Conservation (phyloP, 2,888 invertebrate genomes). For the Pollenia labialis region DNA sequence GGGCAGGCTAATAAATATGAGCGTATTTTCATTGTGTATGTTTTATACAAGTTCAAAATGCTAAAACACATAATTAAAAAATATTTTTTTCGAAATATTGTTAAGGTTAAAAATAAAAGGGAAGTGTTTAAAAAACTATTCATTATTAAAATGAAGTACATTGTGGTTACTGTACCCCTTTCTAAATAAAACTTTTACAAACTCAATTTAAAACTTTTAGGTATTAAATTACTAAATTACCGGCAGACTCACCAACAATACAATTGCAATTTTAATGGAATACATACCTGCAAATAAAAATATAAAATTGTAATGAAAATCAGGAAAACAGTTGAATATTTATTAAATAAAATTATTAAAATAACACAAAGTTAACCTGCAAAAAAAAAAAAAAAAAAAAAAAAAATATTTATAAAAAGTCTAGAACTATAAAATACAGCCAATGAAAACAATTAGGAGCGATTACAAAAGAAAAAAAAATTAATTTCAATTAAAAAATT, state of each 20-base stretch:
- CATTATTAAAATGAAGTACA: background rate
- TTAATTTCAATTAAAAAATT: too few relatives aligned
- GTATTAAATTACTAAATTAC: too few relatives aligned
- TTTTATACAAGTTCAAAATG: background rate
- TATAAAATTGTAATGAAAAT: background rate
- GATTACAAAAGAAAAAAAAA: too few relatives aligned
- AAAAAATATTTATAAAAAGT: too few relatives aligned
- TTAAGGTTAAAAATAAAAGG: constrained; percentile 31
- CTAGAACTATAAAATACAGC: too few relatives aligned
- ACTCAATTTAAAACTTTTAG: background rate
- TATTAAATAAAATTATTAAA: too few relatives aligned
- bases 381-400: too few relatives aligned
- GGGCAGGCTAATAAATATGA: constrained; percentile 32
- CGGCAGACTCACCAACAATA: background rate
- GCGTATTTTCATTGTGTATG: background rate
- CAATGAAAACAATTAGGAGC: too few relatives aligned
- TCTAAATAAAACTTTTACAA: background rate
- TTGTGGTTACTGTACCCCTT: background rate
- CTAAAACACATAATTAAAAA: constrained; percentile 6
- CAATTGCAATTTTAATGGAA: background rate
- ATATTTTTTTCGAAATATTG: background rate
- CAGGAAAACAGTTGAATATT: too few relatives aligned
- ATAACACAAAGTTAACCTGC: too few relatives aligned
- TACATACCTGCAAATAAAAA: constrained; percentile 1
- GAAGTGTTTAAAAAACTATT: constrained; percentile 13